Base-by-base conservation (phyloP, 2,888 invertebrate species). In the Caenorhabditis japonica region DNA sequence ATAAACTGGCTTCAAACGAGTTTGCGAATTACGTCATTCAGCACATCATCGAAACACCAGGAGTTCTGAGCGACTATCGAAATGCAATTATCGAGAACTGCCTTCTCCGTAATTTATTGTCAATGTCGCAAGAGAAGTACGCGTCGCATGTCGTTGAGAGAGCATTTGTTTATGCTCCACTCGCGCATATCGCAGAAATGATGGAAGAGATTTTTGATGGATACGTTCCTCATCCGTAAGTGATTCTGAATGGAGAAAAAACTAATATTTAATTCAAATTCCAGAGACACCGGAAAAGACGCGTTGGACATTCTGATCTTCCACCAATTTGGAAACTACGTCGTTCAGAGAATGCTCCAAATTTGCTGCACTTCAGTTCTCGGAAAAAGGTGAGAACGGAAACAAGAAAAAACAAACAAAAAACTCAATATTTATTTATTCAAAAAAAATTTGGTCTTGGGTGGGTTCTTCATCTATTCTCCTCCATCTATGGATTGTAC, bases 301-400 rank as follows among this genome's bases (percentile, higher is more conserved):
- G 80, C 82, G 1, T 69, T 85, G n/a, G 82, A 84, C 59, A 77
- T 83, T 38, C 79, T 86, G 72, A 71, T 86, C 17, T 84, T 86
- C 73, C 83, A 86, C 52, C 85, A 86, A 55, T 86, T 75, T 56
- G 86, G 85, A 55, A 86, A 86, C 71, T 86, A 86, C 53, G 85
- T 86, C 39, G 79, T 85, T 17, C 86, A 86, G 64, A 71, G 79
- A 15, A 81, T 86, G 80, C 79, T 86, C 34, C 64, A 49, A n/a
- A 75, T 82, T 33, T 69, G 84, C 69, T 36, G 59, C 36, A 38
- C 58, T 7, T 71, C 72, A 10, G 61, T 72, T 12, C 52, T 55
- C 13, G 64, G 64, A 30, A 55, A 55, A n/a, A n/a, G n/a, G n/a
- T n/a, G n/a, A n/a, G n/a, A n/a, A n/a, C n/a, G n/a, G n/a, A n/a